Conservation (phyloP, 2,888 invertebrate species). For the Cybosia mesomella region DNA sequence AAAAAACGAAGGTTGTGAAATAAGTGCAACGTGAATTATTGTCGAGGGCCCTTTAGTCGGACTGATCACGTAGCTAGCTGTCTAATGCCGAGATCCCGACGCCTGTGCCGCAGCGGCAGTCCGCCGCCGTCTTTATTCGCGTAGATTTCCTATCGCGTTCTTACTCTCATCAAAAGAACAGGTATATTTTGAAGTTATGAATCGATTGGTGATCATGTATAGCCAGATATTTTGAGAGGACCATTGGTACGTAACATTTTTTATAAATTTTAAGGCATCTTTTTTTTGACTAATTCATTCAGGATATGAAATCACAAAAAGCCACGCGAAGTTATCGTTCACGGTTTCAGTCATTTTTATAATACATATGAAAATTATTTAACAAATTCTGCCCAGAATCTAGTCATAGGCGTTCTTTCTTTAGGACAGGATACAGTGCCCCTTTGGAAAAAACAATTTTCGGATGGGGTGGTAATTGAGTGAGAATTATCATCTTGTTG, state of each 20-base stretch:
- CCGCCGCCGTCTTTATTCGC: slow-evolving; percentile 56
- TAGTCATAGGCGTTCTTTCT: too few species aligned
- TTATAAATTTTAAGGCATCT: neutral
- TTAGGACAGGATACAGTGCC: too few species aligned
- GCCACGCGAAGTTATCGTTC: too few species aligned
- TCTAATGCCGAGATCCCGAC: slow-evolving; percentile 54
- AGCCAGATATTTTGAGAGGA: slow-evolving; percentile 20
- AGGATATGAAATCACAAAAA: neutral
- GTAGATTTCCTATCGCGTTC: slow-evolving; percentile 64
- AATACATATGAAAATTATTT: neutral
- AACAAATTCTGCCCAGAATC: neutral
- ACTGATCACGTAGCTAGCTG: slow-evolving; percentile 66
- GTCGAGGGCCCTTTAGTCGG: slow-evolving; percentile 66
- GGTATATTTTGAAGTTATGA: slow-evolving; percentile 54
- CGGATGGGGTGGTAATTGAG: too few species aligned
- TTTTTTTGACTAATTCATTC: neutral
- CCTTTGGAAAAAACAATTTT: too few species aligned
- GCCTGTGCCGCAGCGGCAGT: slow-evolving; percentile 62
- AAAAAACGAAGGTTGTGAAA: slow-evolving; percentile 66
- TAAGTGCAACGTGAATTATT: slow-evolving; percentile 62
- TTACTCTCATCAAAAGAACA: slow-evolving; percentile 74
- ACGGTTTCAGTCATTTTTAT: neutral
- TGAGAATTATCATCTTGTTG: too few species aligned
- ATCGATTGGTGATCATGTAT: slow-evolving; percentile 51
- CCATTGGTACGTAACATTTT: slow-evolving; percentile 37